phyloP scores from a whole-genome alignment of 2,113 vertebrate species.

The Ariopsis seemanni region DNA sequence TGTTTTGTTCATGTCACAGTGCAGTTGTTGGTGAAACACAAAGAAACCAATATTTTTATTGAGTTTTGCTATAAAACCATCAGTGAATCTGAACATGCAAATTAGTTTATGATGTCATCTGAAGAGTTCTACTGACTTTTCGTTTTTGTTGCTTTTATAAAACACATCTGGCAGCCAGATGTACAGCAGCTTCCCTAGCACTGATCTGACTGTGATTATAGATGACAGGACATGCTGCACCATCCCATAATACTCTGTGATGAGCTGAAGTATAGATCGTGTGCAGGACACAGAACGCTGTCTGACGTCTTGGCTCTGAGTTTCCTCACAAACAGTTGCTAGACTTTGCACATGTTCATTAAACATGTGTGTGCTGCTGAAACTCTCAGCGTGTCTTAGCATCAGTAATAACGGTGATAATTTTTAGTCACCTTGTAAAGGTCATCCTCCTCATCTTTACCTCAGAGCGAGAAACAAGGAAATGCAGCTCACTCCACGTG shows the following conservation, averaged over 20 bases:
- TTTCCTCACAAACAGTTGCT: background rate
- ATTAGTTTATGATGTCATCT: background rate
- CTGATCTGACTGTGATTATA: background rate
- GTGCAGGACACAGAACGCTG: background rate
- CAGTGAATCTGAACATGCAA: background rate
- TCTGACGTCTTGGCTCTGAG: background rate
- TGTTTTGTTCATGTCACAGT: background rate
- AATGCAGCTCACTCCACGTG: background rate
- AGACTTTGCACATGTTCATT: background rate
- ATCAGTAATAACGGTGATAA: background rate
- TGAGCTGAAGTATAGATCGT: background rate
- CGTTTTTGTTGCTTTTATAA: background rate
- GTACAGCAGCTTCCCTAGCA: background rate
- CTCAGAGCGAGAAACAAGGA: background rate
- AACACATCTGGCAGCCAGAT: background rate
- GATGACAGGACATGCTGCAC: background rate
- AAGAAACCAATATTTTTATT: background rate
- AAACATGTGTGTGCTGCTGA: background rate
- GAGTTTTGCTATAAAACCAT: background rate
- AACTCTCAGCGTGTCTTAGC: background rate
- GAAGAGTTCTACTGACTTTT: background rate
- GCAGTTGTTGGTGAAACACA: background rate
- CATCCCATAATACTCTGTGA: background rate
- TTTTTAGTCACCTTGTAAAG: constrained; percentile 15
- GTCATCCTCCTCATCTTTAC: background rate